Conservation (phyloP, 2,113 vertebrate genomes). For the Pyxicephalus adspersus region DNA sequence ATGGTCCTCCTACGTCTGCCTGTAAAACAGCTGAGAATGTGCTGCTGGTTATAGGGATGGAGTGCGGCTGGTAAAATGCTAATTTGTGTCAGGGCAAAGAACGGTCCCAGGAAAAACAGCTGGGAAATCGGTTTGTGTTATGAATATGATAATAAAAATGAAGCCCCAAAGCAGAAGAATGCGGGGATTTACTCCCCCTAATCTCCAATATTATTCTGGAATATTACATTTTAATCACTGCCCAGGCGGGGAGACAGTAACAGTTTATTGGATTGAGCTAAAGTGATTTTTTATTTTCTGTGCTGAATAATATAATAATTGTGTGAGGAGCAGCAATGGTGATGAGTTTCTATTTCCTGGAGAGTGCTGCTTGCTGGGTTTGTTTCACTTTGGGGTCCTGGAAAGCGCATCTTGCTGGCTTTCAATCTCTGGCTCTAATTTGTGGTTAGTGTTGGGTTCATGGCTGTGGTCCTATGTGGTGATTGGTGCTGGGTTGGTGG, state of each 20-base stretch:
- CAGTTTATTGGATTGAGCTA: not conserved
- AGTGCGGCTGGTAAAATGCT: too few species aligned
- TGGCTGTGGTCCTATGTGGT: too few species aligned
- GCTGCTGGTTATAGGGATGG: too few species aligned
- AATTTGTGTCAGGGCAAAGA: too few species aligned
- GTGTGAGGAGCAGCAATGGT: not conserved
- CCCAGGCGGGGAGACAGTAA: not conserved
- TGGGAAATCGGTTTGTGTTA: not conserved
- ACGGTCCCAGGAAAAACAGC: not conserved
- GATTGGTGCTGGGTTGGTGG: too few species aligned
- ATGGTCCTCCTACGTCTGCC: too few species aligned
- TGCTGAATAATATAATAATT: not conserved
- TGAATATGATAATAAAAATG: slow-evolving; percentile 1
- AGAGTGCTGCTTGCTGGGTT: not conserved
- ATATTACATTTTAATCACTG: slow-evolving; percentile 28
- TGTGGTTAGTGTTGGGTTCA: too few species aligned
- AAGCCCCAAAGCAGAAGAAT: not conserved
- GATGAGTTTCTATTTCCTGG: not conserved
- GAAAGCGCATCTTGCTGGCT: too few species aligned
- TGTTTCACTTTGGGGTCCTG: not conserved
- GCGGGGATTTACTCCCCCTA: not conserved
- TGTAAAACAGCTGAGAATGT: too few species aligned
- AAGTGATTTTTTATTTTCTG: not conserved
- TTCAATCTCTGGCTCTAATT: too few species aligned
- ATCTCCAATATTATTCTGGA: slow-evolving; percentile 16